Base-by-base conservation (phyloP, 1,140 invertebrate genomes). In the Sitobion miscanthi region DNA sequence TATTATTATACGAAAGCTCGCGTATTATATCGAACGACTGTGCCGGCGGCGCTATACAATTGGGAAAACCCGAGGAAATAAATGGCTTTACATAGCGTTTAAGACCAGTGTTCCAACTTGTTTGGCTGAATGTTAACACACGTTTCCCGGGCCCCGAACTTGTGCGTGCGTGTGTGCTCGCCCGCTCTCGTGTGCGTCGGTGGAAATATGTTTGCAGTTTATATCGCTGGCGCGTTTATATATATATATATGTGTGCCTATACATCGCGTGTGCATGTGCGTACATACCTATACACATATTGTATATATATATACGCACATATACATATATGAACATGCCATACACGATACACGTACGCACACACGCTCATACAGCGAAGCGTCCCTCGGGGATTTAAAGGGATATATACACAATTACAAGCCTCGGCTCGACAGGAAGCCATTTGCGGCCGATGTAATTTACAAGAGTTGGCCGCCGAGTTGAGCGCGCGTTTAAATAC, bases 331-430 rank as follows among this genome's bases (percentile, higher is more conserved):
- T 7, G 30, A 77, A 77, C 62, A 77, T 35, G 30, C 62, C 88
- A 20, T 42, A 62, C 38, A 38, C 62, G 42, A 1, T 42, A 69
- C 45, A 92, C 21, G 38, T 54, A 54, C 45, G 23, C 69, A 83
- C 38, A 92, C 47, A 83, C 54, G 25, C 38, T 21, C 88, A 14
- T 30, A 57, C 9, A 14, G 49, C 91, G 77, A 83, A 85, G 35
- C 91, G 91, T 92, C 91, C 91, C 77, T 92, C 45, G 82, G 91
- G 91, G 82, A 85, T 85, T 85, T 85, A 85, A 83, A 83, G 69
- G 91, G 91, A 92, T 92, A 92, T 92, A 92, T 92, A 92, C 91
- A 92, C 91, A 85, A 92, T 92, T 92, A 92, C 91, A 92, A 92
- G 91, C 69, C 91, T 54, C 90, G 69, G 90, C 90, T 83, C 91